Evolutionary conservation across 2,888 invertebrate genomes (phyloP), one percentile per base, ranked within the genome.

Genomic region (Sylvicola cinctus): DNA sequence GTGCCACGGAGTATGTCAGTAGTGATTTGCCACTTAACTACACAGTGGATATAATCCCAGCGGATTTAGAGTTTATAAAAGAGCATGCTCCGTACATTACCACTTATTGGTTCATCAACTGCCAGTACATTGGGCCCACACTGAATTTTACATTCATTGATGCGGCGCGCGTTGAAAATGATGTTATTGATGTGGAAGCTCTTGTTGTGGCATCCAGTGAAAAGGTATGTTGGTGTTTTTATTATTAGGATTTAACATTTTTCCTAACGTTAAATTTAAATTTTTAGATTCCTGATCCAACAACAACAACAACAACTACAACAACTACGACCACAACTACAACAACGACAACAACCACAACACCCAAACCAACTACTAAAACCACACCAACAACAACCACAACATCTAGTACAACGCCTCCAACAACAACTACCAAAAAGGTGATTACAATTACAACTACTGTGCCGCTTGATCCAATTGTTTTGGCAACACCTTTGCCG

Each of bases 21-120:
- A 20, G 20, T 8, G 20, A 20, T 6, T 8, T 20, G 20, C 20
- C 20, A 20, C 20, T 20, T 20, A 20, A 20, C 20, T 20, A 20
- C 20, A 20, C 20, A 6, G 20, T 20, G 5, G 20, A 20, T 28
- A 47, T 84, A 11, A 64, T 65, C 3, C 52, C 65, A 16, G 62
- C 67, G 13, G 83, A 84, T 51, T 45, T 60, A 25, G 53, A 64
- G 33, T 79, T 63, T 50, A 50, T 83, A 15, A 51, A 49, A 16
- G 56, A 52, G 20, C 62, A 62, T 36, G 65, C 70, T 3, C 66
- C 67, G 4, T 57, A 50, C 37, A 57, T 77, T 11, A 52, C 65
- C 16, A 74, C 76, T 1, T 77, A 70, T 51, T 84, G 84, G 84
- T 83, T 80, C 47, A 63, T 79, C 39, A 77, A 84, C 52, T 84